Evolutionary conservation across 2,888 invertebrate species (phyloP).

Genomic region (Caenorhabditis afra): DNA sequence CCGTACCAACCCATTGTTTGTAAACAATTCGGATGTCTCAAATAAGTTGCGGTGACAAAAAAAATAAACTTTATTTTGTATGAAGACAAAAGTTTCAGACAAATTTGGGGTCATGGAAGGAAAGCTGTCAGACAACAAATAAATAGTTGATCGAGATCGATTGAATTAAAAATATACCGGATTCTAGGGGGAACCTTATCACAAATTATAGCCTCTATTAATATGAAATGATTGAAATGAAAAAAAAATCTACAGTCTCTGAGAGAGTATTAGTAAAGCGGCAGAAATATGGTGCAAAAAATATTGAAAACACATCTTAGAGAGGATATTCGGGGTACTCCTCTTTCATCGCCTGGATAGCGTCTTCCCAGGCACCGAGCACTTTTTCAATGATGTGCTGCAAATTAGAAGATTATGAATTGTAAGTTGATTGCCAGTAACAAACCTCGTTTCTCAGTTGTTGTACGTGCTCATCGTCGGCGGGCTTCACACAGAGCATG

Average conservation of each 20-base stretch:
- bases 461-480: conserved; percentile 38
- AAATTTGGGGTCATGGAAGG: no score
- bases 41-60: no score
- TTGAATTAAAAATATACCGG: conserved; percentile 35
- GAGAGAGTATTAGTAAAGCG: no score
- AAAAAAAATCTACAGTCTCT: background rate
- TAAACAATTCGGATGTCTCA: background rate
- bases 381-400: conserved; percentile 57
- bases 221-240: conserved; percentile 42
- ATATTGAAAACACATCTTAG: background rate
- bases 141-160: conserved; percentile 41
- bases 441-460: no score
- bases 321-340: conserved; percentile 61
- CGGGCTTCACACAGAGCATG: conserved; percentile 60
- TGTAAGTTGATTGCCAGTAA: no score
- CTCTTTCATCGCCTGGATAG: conserved; percentile 49
- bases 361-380: conserved; percentile 63
- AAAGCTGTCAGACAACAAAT: background rate
- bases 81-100: no score
- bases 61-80: conserved; percentile 1
- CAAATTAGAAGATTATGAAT: conserved; percentile 6
- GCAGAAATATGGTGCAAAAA: no score
- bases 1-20: conserved; percentile 1
- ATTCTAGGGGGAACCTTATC: conserved; percentile 21
- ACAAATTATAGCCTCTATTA: conserved; percentile 20